Base-by-base conservation (phyloP, 2,888 invertebrate species). In the Drosophila merina region DNA sequence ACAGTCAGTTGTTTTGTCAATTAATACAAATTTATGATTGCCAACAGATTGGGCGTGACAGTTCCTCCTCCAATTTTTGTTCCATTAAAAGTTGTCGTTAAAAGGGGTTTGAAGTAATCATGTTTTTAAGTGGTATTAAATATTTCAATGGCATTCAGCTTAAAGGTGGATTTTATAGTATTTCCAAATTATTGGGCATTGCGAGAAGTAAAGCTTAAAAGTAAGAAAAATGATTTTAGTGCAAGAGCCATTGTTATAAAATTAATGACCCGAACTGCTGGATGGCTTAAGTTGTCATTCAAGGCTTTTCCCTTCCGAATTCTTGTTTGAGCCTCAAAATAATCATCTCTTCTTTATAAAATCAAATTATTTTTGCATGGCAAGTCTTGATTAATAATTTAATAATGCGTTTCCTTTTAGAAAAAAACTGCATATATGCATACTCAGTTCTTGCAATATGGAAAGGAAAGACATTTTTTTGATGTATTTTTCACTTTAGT, bases 1-100 rank as follows among this genome's bases (percentile, higher is more conserved):
- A 28, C 76, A 71, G 64, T 74, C 82, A 87, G 82, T 84, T 83
- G 86, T 77, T 76, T 69, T 69, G 80, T 76, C 84, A 86, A 85
- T 85, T 88, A 85, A 85, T 49, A 67, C 88, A 42, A 85, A 85
- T 78, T 88, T 88, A 83, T 72, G 72, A 78, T 83, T 78, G 57
- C 40, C 36, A 40, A 78, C 63, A 73, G 75, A 77, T 38, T 14
- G 30, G 28, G 31, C 14, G 14, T 10, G 42, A 28, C 14, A 30
- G n/a, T 30, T 44, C 20, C 2, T 28, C 14, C 14, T 47, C 47
- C 60, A 42, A 48, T 62, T 49, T 47, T 20, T 60, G 62, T 26
- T n/a, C 48, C 60, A 38, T 28, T 75, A 64, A 56, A 40, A 25
- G 44, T 25, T 9, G 9, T n/a, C 26, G 31, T 36, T 33, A 42